phyloP scores from a whole-genome alignment of 2,113 vertebrate genomes.

The Aix galericulata region DNA sequence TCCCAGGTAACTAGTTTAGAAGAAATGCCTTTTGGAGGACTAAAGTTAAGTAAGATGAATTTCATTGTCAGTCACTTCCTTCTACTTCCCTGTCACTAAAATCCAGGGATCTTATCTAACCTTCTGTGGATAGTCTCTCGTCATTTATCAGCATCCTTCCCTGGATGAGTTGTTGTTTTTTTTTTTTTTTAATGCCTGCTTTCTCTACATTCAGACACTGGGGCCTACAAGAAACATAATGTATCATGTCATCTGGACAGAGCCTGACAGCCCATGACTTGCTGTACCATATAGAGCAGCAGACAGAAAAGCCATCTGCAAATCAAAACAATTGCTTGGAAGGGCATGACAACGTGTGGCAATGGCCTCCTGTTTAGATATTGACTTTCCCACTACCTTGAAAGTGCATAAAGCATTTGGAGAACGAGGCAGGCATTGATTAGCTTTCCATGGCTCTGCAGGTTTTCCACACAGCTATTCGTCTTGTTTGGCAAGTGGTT shows the following conservation, averaged over 20 bases:
- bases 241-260: neutral
- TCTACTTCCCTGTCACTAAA: neutral
- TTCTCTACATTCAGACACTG: neutral
- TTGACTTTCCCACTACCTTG: slow-evolving; percentile 10
- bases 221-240: neutral
- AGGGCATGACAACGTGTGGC: neutral
- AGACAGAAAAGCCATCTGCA: slow-evolving; percentile 7
- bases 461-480: neutral
- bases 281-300: neutral
- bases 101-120: neutral
- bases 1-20: neutral
- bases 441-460: slow-evolving; percentile 20
- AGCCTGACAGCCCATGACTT: neutral
- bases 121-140: neutral
- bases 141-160: neutral
- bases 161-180: neutral
- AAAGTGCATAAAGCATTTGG: slow-evolving; percentile 17
- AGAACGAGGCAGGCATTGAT: slow-evolving; percentile 29
- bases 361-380: slow-evolving; percentile 1
- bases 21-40: neutral
- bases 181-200: neutral
- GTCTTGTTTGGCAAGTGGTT: slow-evolving; percentile 1
- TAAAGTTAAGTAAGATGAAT: neutral
- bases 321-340: slow-evolving; percentile 18
- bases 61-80: neutral